Conservation (phyloP, 2,113 vertebrate species). For the Narcine bancroftii region DNA sequence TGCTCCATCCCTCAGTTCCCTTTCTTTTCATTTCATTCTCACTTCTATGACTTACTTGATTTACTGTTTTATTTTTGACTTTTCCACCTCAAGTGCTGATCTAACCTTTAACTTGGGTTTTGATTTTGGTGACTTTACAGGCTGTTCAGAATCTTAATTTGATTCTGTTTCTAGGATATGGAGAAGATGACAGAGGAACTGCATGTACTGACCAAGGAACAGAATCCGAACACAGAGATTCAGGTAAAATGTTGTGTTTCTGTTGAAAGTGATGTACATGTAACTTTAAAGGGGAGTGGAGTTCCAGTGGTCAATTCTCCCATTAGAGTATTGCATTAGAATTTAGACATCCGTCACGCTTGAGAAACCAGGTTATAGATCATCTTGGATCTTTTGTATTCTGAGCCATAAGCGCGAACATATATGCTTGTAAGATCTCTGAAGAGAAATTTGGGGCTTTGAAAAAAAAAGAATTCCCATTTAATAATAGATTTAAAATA, state of each 20-base stretch:
- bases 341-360: neutral
- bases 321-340: neutral
- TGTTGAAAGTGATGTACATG: neutral
- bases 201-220: conserved; percentile 16
- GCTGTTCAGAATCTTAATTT: neutral
- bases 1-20: neutral
- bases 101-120: neutral
- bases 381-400: neutral
- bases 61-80: neutral
- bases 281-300: neutral
- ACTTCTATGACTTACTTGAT: neutral
- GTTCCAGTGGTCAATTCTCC: neutral
- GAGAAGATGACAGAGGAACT: conserved; percentile 35
- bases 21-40: neutral
- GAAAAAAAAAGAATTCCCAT: neutral
- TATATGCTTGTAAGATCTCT: neutral
- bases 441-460: neutral
- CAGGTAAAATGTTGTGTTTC: neutral
- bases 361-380: no score
- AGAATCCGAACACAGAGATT: neutral
- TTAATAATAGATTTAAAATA: neutral
- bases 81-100: neutral
- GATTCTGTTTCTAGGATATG: conserved; percentile 18
- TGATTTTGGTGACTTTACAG: neutral
- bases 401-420: neutral